A percentile compares a stretch with the other conserved stretches of the same genome.
Evolutionary conservation across 1,140 invertebrate genomes (phyloP).

Genomic region (Monomorium pharaonis): DNA sequence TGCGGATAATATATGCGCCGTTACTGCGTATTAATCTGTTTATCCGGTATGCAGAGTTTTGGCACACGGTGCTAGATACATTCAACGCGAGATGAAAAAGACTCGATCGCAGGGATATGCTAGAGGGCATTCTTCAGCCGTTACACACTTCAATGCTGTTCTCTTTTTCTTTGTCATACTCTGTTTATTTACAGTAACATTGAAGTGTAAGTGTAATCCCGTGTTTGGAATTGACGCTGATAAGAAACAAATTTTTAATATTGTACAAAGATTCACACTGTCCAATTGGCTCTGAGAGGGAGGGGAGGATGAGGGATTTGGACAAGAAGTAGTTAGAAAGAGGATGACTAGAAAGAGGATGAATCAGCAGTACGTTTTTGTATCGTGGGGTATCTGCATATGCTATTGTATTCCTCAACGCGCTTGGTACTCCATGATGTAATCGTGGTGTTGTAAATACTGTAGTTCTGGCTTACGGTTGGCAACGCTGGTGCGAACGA

Average conservation of each 20-base stretch:
- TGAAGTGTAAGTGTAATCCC: neutral
- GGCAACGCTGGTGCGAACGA: slow-evolving; percentile 46
- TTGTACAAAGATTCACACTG: neutral
- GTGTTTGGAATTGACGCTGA: neutral
- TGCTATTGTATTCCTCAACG: neutral
- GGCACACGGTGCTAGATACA: slow-evolving; percentile 12
- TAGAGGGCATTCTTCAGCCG: neutral
- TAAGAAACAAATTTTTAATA: neutral
- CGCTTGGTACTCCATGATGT: slow-evolving; percentile 14
- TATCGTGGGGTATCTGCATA: neutral
- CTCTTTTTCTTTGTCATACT: neutral
- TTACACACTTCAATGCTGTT: neutral
- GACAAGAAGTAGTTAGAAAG: neutral
- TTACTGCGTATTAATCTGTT: slow-evolving; percentile 61
- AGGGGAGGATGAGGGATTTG: neutral
- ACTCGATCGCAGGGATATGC: neutral
- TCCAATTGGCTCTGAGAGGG: neutral
- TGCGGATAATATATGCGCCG: slow-evolving; percentile 53
- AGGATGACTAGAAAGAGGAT: neutral
- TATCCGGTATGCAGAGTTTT: slow-evolving; percentile 49
- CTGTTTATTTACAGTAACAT: neutral
- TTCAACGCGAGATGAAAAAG: neutral
- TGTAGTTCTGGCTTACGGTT: slow-evolving; percentile 18
- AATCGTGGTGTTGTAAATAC: slow-evolving; percentile 25
- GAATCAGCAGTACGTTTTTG: neutral